Percentiles rank a stretch among this genome's conserved stretches.
Evolutionary conservation across 2,888 invertebrate species (phyloP).

Genomic region (Diarsia brunnea): DNA sequence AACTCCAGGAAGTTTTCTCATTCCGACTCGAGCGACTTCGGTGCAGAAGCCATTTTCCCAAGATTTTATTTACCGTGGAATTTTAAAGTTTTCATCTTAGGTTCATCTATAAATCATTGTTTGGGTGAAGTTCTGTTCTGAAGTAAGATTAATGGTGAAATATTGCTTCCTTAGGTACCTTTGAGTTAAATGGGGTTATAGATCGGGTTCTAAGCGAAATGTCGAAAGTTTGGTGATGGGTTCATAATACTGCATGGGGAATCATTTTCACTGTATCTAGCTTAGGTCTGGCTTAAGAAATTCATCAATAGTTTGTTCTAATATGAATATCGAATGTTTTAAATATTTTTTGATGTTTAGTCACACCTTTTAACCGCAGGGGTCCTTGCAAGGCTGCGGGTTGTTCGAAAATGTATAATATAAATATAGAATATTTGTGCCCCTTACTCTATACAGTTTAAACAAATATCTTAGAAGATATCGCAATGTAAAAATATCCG

Average conservation of each 20-base stretch:
- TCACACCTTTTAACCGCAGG: rapidly evolving
- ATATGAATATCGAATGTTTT: not conserved
- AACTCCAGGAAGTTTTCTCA: constrained; percentile 56
- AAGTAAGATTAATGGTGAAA: constrained; percentile 52
- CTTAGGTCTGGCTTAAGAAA: not conserved
- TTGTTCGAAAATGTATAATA: too few relatives aligned
- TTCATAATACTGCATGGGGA: not conserved
- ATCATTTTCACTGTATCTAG: too few relatives aligned
- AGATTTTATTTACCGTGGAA: constrained; percentile 61
- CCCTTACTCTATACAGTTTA: too few relatives aligned
- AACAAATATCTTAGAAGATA: too few relatives aligned
- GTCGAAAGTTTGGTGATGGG: not conserved
- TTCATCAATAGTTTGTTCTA: too few relatives aligned
- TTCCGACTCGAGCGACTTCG: constrained; percentile 42
- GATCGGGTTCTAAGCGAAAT: constrained; percentile 7
- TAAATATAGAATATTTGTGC: too few relatives aligned
- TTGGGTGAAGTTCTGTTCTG: constrained; percentile 39
- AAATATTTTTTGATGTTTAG: not conserved
- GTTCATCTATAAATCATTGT: constrained; percentile 59
- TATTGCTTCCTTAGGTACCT: constrained; percentile 19
- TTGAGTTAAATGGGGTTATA: constrained; percentile 16
- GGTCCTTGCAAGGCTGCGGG: rapidly evolving
- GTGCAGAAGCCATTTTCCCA: constrained; percentile 35
- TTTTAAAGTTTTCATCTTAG: constrained; percentile 57
- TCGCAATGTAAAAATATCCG: too few relatives aligned